A percentile compares a stretch with the other conserved stretches of the same genome.
These are phyloP conservation scores for Arvicanthis niloticus DNA, from an alignment of 2,113 vertebrate genomes.

Conservation along the genomic window DNA sequence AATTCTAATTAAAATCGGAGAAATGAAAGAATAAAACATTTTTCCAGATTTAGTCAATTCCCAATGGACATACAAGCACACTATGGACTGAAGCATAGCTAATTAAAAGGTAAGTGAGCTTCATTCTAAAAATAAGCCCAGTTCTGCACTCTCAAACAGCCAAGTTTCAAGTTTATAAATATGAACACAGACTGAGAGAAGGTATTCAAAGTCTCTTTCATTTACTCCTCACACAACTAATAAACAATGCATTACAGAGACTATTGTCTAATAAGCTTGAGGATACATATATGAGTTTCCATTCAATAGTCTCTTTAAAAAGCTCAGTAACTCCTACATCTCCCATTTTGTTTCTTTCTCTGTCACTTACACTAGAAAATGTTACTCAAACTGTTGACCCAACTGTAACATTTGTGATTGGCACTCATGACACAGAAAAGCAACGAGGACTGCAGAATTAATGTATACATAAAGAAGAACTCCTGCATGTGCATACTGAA, in stretches of 20 bases:
- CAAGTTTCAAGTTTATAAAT: conserved; percentile 27
- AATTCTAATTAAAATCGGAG: conserved; percentile 51
- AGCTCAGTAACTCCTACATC: background rate
- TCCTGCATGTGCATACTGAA: background rate
- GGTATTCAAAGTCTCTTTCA: background rate
- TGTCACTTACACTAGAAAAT: background rate
- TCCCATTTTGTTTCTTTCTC: background rate
- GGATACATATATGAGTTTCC: background rate
- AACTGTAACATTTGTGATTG: background rate
- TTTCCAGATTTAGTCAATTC: conserved; percentile 29
- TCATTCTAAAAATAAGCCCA: conserved; percentile 23
- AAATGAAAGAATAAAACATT: conserved; percentile 42
- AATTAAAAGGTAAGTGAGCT: conserved; percentile 28
- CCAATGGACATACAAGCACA: background rate
- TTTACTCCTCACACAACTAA: background rate
- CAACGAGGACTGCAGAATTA: background rate
- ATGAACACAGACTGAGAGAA: background rate
- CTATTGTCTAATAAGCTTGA: background rate
- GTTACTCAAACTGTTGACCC: background rate
- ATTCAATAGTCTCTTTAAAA: background rate
- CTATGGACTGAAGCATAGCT: background rate
- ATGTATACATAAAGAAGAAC: background rate
- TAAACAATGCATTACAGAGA: background rate
- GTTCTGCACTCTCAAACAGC: background rate
- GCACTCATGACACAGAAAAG: background rate